Percentiles rank a stretch among this genome's conserved stretches.
Evolutionary conservation across 2,797 vertebrate genomes (phyloP).

Genomic region (Cryptoprocta ferox): DNA sequence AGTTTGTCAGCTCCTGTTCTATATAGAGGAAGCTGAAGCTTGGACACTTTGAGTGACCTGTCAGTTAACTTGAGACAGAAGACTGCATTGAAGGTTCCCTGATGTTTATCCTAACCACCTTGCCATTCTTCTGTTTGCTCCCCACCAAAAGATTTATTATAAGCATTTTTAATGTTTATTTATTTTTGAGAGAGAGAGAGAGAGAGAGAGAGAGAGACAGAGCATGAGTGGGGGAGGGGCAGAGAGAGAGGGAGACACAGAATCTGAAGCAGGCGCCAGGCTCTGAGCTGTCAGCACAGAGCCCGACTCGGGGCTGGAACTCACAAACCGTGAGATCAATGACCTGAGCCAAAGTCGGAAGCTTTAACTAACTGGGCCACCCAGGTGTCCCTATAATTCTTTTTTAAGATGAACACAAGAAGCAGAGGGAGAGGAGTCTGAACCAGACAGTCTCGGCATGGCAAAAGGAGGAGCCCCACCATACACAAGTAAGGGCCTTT

Average conservation of each 20-base stretch:
- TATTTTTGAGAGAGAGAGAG: no score
- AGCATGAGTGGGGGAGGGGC: no score
- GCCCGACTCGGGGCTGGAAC: no score
- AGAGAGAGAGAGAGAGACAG: no score
- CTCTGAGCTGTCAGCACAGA: no score
- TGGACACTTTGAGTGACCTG: neutral
- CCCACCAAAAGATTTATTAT: slow-evolving; percentile 22
- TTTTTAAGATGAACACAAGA: slow-evolving; percentile 32
- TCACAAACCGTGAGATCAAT: no score
- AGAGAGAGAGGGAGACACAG: no score
- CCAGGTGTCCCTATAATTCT: neutral
- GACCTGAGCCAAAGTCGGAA: no score
- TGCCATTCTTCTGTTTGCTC: neutral
- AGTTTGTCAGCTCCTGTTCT: neutral
- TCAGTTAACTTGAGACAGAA: neutral
- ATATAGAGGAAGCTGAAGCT: neutral
- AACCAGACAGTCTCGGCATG: neutral
- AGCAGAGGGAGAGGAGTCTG: neutral
- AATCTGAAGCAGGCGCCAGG: no score
- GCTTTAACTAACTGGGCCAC: no score
- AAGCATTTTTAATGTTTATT: neutral
- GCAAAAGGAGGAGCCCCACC: neutral
- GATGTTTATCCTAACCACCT: neutral
- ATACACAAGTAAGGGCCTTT: neutral
- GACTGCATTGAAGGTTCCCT: no score